phyloP scores from a whole-genome alignment of 2,888 invertebrate genomes.

The Leptarthrus brevirostris region DNA sequence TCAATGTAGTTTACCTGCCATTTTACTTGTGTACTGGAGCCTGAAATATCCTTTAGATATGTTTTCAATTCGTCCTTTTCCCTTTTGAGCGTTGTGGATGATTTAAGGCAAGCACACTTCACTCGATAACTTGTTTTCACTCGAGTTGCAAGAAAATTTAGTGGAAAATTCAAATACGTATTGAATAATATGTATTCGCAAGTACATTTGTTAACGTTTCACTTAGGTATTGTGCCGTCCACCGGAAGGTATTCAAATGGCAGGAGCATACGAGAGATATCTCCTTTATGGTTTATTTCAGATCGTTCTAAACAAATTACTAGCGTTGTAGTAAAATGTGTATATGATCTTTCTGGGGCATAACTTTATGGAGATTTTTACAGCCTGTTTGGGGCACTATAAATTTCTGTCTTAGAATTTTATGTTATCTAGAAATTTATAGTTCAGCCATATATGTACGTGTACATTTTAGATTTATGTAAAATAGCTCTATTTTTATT shows the following conservation, averaged over 20 bases:
- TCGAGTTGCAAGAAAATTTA: slow-evolving; percentile 43
- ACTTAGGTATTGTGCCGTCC: background rate
- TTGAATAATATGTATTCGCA: slow-evolving; percentile 27
- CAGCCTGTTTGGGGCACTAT: background rate
- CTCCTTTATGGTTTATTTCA: background rate
- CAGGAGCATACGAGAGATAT: background rate
- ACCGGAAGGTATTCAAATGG: background rate
- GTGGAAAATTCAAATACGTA: slow-evolving; percentile 50
- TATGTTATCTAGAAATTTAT: too few relatives aligned
- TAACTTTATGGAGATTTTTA: background rate
- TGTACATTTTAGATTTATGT: too few relatives aligned
- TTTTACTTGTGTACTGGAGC: slow-evolving; percentile 20
- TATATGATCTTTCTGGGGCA: background rate
- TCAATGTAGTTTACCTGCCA: slow-evolving; percentile 2
- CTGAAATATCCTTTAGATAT: slow-evolving; percentile 28
- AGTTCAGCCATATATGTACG: too few relatives aligned
- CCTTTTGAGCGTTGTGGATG: background rate
- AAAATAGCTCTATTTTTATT: too few relatives aligned
- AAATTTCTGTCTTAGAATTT: background rate
- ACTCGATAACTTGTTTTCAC: slow-evolving; percentile 6
- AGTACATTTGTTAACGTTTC: slow-evolving; percentile 43
- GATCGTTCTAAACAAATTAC: background rate
- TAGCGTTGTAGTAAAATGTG: background rate
- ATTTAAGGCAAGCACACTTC: slow-evolving; percentile 33
- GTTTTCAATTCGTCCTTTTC: slow-evolving; percentile 38